Evolutionary conservation across 2,888 invertebrate species (phyloP).

Genomic region (Xanthorhoe designata): DNA sequence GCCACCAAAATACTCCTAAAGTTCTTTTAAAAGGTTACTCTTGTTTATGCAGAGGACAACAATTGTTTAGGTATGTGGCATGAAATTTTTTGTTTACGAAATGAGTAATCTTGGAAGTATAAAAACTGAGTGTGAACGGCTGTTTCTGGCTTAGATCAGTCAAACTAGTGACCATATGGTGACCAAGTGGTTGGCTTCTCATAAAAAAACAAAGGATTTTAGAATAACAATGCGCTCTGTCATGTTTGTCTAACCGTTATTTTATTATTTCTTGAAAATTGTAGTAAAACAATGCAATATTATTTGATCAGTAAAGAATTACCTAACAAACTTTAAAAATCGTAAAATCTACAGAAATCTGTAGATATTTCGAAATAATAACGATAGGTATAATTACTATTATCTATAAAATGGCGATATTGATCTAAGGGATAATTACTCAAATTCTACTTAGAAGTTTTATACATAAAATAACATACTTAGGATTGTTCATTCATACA

Average conservation of each 20-base stretch:
- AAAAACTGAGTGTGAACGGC: conserved; percentile 52
- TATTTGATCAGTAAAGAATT: too few relatives aligned
- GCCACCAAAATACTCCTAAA: neutral
- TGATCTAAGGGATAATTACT: too few relatives aligned
- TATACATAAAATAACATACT: too few relatives aligned
- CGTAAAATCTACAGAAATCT: too few relatives aligned
- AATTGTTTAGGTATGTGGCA: conserved; percentile 25
- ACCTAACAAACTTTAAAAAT: too few relatives aligned
- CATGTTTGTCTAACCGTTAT: conserved; percentile 17
- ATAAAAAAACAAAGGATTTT: conserved; percentile 49
- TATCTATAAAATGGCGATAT: too few relatives aligned
- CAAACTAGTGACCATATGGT: conserved; percentile 76
- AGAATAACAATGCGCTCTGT: conserved; percentile 12
- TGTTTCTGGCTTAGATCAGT: conserved; percentile 53
- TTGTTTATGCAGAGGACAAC: neutral
- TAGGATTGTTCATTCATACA: too few relatives aligned
- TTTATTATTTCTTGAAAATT: neutral
- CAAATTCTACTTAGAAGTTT: too few relatives aligned
- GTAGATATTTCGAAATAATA: too few relatives aligned
- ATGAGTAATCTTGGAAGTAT: conserved; percentile 51
- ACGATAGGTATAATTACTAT: too few relatives aligned
- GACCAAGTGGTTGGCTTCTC: conserved; percentile 66
- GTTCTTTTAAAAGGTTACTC: neutral
- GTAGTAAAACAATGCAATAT: neutral
- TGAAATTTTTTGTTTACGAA: conserved; percentile 49